A percentile compares a stretch with the other conserved stretches of the same genome.
phyloP scores from a whole-genome alignment of 2,888 invertebrate species.

The Alloplasta piceator region DNA sequence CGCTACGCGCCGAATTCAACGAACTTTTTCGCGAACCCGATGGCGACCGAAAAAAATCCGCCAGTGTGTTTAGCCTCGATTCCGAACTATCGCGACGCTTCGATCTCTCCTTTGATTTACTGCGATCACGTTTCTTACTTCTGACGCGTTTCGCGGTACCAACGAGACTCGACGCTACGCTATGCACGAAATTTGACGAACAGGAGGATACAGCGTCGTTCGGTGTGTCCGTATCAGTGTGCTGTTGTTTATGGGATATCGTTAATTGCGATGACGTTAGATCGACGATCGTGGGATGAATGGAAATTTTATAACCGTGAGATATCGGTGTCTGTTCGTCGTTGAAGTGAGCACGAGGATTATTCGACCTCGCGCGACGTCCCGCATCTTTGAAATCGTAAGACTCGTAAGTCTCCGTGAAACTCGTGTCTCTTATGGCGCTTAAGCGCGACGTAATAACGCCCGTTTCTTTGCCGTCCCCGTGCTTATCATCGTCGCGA shows the following conservation, averaged over 20 bases:
- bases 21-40: slow-evolving; percentile 81
- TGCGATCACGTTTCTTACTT: slow-evolving; percentile 79
- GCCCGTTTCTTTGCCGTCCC: slow-evolving; percentile 6
- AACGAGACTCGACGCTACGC: slow-evolving; percentile 77
- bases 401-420: slow-evolving; percentile 59
- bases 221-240: slow-evolving; percentile 9
- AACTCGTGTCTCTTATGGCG: slow-evolving; percentile 40
- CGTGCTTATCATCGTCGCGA: slow-evolving; percentile 30
- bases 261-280: slow-evolving; percentile 18
- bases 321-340: slow-evolving; percentile 66
- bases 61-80: slow-evolving; percentile 77
- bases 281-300: slow-evolving; percentile 17
- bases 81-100: slow-evolving; percentile 81
- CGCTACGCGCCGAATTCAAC: slow-evolving; percentile 74
- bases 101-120: slow-evolving; percentile 79
- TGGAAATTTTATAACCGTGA: slow-evolving; percentile 66
- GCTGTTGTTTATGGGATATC: slow-evolving; percentile 23
- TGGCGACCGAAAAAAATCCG: slow-evolving; percentile 81
- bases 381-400: slow-evolving; percentile 61
- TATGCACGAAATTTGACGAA: slow-evolving; percentile 74
- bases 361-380: slow-evolving; percentile 52
- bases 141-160: slow-evolving; percentile 79
- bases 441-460: slow-evolving; percentile 33
- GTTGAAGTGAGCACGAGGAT: slow-evolving; percentile 67
- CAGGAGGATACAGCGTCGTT: slow-evolving; percentile 53